Percentiles rank a stretch among this genome's conserved stretches.
phyloP scores from a whole-genome alignment of 30 jellyfish, hydroid and myxozoan genomes.

The Aurelia aurita region DNA sequence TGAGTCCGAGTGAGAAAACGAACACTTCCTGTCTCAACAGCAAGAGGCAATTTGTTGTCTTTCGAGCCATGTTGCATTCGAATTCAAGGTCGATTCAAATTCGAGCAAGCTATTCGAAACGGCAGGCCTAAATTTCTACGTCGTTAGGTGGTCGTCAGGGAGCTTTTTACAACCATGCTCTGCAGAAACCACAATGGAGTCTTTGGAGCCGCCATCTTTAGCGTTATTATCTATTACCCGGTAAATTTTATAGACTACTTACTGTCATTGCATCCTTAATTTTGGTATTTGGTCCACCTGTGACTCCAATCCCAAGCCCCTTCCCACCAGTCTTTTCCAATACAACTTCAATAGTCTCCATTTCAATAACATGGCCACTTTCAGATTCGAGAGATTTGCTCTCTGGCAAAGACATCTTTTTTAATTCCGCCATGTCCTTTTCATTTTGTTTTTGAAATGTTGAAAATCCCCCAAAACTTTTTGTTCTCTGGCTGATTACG shows the following conservation, averaged over 20 bases:
- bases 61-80: too few relatives aligned
- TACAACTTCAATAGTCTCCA: conserved; percentile 74
- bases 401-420: background rate
- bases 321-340: conserved; percentile 64
- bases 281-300: conserved; percentile 86
- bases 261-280: conserved; percentile 92
- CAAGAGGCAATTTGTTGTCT: too few relatives aligned
- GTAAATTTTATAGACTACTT: background rate
- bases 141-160: too few relatives aligned
- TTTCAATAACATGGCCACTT: conserved; percentile 31
- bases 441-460: conserved; percentile 39
- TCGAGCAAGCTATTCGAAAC: too few relatives aligned
- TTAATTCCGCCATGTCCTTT: background rate
- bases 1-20: too few relatives aligned
- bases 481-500: background rate
- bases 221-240: too few relatives aligned
- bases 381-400: background rate
- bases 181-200: too few relatives aligned
- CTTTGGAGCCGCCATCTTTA: too few relatives aligned
- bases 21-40: too few relatives aligned
- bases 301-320: conserved; percentile 96
- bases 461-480: conserved; percentile 58
- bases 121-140: too few relatives aligned
- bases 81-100: too few relatives aligned
- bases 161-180: too few relatives aligned